phyloP scores from a whole-genome alignment of 2,113 vertebrate species.

The Cebus imitator region DNA sequence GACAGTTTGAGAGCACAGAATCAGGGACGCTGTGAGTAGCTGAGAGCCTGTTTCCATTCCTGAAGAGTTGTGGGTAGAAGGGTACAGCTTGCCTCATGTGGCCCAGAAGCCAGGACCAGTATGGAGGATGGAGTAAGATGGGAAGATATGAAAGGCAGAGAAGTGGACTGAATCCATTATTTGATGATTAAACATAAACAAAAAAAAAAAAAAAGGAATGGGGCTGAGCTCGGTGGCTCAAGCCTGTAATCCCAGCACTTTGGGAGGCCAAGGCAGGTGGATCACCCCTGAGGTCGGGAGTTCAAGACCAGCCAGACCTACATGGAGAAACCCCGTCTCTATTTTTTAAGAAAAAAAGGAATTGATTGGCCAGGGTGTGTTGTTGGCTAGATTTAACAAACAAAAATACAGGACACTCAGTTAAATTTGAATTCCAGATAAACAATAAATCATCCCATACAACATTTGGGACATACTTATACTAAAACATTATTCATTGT shows the following conservation, averaged over 20 bases:
- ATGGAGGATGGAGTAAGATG: not conserved
- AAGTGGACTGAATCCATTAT: not conserved
- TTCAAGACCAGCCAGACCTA: no score
- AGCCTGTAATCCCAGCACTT: no score
- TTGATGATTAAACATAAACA: not conserved
- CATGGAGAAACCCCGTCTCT: no score
- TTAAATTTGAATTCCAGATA: not conserved
- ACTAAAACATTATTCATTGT: not conserved
- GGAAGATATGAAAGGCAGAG: not conserved
- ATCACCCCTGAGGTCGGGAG: no score
- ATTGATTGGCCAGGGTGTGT: no score
- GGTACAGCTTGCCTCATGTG: not conserved
- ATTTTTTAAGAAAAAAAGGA: no score
- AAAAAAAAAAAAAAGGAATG: not conserved
- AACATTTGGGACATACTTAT: not conserved
- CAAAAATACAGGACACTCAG: not conserved
- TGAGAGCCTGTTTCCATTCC: no score
- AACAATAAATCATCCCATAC: not conserved
- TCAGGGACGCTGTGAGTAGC: not conserved
- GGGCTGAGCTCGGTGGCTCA: no score
- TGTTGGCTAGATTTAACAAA: not conserved
- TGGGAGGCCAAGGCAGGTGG: no score
- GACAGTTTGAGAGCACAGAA: no score
- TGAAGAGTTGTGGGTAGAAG: no score
- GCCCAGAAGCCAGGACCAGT: not conserved